These are phyloP conservation scores for Brienomyrus brachyistius DNA, from an alignment of 2,113 vertebrate genomes.

Conservation along the genomic window DNA sequence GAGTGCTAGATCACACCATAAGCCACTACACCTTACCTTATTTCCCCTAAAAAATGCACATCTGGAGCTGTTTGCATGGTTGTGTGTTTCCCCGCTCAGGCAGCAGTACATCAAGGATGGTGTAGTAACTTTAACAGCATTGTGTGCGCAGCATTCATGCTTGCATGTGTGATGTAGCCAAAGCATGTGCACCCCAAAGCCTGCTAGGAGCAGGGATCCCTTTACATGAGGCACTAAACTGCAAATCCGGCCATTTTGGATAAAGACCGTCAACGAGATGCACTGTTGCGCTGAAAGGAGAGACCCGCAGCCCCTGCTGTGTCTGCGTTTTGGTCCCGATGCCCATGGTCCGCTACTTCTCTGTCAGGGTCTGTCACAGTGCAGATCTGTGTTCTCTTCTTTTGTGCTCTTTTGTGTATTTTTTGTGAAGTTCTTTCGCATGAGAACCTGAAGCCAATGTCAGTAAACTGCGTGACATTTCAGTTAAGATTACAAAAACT, in stretches of 20 bases:
- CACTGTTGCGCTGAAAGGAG: neutral
- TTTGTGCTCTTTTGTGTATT: neutral
- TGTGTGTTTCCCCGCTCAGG: neutral
- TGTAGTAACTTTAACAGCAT: neutral
- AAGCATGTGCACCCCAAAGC: neutral
- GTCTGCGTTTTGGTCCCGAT: neutral
- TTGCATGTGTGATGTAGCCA: neutral
- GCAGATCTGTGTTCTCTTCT: neutral
- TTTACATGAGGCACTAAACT: neutral
- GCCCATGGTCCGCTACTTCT: neutral
- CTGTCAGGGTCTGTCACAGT: neutral
- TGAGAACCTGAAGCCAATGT: neutral
- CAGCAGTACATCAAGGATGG: neutral
- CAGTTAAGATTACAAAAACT: too few species aligned
- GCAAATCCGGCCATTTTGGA: neutral
- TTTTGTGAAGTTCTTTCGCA: neutral
- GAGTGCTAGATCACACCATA: neutral
- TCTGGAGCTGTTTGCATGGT: neutral
- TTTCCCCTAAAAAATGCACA: neutral
- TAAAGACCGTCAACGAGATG: neutral
- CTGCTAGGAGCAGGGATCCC: neutral
- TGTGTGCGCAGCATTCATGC: neutral
- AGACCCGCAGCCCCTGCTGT: neutral
- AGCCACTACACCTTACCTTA: neutral
- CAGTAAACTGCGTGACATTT: neutral